These are phyloP conservation scores for Dione juno DNA, from an alignment of 2,888 invertebrate species.

Conservation along the genomic window DNA sequence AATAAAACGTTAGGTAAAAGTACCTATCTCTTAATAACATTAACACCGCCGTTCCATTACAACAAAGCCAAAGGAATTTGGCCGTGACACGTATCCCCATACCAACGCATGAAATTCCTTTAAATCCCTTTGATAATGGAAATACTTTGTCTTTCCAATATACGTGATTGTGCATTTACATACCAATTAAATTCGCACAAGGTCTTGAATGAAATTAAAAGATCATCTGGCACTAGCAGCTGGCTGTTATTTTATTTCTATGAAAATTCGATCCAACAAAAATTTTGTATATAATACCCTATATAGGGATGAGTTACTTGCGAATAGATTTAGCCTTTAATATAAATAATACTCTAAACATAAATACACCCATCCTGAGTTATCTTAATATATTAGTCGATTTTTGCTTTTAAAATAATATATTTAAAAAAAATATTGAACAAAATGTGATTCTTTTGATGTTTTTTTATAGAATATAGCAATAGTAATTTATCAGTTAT, in stretches of 20 bases:
- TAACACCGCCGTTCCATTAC: slow-evolving; percentile 26
- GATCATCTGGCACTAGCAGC: background rate
- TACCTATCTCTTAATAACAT: slow-evolving; percentile 17
- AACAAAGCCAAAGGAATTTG: slow-evolving; percentile 26
- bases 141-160: slow-evolving; percentile 29
- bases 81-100: slow-evolving; percentile 32
- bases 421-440: too few relatives aligned
- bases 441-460: too few relatives aligned
- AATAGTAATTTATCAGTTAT: too few relatives aligned
- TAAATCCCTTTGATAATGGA: slow-evolving; percentile 31
- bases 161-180: slow-evolving; percentile 19
- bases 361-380: too few relatives aligned
- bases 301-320: too few relatives aligned
- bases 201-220: background rate
- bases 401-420: too few relatives aligned
- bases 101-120: slow-evolving; percentile 33
- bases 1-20: background rate
- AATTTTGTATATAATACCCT: too few relatives aligned
- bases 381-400: too few relatives aligned
- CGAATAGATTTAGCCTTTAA: too few relatives aligned
- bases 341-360: too few relatives aligned
- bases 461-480: too few relatives aligned
- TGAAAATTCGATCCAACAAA: background rate
- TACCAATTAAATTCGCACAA: slow-evolving; percentile 8
- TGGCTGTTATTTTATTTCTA: background rate